phyloP scores from a whole-genome alignment of 2,888 invertebrate genomes.

The Lepetodrilus schrolli region DNA sequence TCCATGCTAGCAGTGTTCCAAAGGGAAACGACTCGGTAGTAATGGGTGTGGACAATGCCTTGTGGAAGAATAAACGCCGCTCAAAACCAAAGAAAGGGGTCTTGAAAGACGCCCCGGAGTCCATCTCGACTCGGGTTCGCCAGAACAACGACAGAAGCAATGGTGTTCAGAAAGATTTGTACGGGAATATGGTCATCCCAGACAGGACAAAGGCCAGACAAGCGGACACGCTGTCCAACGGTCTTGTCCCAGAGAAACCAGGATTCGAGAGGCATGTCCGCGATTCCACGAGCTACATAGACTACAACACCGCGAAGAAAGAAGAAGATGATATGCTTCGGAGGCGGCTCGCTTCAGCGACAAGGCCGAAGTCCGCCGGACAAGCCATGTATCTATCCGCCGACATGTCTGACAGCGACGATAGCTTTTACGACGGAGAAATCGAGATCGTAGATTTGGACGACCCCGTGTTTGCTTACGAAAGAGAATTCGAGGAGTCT shows the following conservation, averaged over 20 bases:
- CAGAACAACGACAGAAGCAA: neutral
- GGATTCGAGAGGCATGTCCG: neutral
- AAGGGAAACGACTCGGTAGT: too few species aligned
- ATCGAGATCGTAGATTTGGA: slow-evolving; percentile 13
- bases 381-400: neutral
- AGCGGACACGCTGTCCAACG: too few species aligned
- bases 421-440: slow-evolving; percentile 12
- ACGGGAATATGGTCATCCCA: neutral
- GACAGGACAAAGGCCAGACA: too few species aligned
- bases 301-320: neutral
- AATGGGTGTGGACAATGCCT: neutral
- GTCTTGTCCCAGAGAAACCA: too few species aligned
- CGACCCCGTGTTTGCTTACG: slow-evolving; percentile 5
- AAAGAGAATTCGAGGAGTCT: neutral
- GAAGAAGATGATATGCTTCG: neutral
- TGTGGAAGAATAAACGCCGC: neutral
- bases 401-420: neutral
- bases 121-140: neutral
- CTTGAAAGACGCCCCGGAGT: neutral
- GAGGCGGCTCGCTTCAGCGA: neutral
- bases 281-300: neutral
- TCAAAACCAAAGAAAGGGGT: neutral
- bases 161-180: neutral
- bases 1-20: too few species aligned
- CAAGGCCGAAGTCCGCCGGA: neutral